phyloP scores from a whole-genome alignment of 2,797 vertebrate genomes.

The Gambelia wislizenii region DNA sequence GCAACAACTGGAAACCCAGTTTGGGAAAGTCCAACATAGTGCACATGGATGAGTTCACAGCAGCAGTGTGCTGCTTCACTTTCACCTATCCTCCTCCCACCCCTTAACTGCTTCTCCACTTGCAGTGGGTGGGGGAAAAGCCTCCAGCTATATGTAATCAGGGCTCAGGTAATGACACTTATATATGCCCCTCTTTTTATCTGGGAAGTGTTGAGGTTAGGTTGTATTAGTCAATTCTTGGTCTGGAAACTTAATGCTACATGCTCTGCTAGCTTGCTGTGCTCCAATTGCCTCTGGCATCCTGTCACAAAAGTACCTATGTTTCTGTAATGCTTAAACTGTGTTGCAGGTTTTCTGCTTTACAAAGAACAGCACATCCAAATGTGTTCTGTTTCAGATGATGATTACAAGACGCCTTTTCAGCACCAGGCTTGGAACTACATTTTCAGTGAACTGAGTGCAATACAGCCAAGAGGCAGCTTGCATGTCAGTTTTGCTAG shows the following conservation, averaged over 20 bases:
- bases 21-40: neutral
- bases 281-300: constrained; percentile 46
- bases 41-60: neutral
- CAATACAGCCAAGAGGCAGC: neutral
- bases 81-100: no score
- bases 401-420: neutral
- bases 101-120: neutral
- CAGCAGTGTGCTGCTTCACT: neutral
- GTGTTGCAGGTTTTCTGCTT: neutral
- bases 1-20: neutral
- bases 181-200: neutral
- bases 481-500: neutral
- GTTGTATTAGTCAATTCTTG: neutral
- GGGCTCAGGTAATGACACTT: neutral
- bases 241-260: constrained; percentile 52
- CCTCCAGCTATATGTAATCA: no score
- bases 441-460: neutral
- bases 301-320: neutral
- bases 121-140: neutral
- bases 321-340: constrained; percentile 61
- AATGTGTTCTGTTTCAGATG: neutral
- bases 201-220: neutral
- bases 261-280: constrained; percentile 26
- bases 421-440: neutral
- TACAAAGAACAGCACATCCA: neutral